A percentile compares a stretch with the other conserved stretches of the same genome.
Conservation (phyloP, 2,888 invertebrate genomes). For the Ditula angustiorana region DNA sequence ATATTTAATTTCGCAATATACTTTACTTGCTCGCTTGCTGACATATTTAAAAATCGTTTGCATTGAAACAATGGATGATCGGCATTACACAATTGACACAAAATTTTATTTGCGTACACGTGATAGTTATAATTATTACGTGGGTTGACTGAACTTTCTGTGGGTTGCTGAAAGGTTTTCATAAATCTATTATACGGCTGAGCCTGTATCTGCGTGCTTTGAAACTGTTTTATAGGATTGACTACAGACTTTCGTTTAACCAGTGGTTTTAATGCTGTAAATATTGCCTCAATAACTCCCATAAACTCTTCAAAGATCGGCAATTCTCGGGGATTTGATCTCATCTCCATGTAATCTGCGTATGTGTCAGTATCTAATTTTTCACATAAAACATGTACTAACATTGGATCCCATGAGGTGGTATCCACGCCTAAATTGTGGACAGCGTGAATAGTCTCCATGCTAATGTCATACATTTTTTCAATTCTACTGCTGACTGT, state of each 20-base stretch:
- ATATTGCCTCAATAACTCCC: no score
- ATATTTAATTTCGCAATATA: slow-evolving; percentile 29
- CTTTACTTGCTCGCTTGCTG: slow-evolving; percentile 23
- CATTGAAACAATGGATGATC: slow-evolving; percentile 35
- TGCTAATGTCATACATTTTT: no score
- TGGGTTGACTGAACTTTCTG: no score
- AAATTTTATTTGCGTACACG: neutral
- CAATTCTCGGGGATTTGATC: neutral
- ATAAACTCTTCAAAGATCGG: neutral
- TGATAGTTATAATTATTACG: no score
- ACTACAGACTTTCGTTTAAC: no score
- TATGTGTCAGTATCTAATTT: slow-evolving; percentile 29
- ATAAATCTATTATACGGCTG: neutral
- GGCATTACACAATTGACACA: slow-evolving; percentile 33
- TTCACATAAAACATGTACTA: slow-evolving; percentile 36
- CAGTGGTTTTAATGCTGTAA: no score
- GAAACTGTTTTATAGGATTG: neutral
- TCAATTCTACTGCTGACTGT: no score
- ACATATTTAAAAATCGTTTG: slow-evolving; percentile 28
- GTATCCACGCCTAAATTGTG: slow-evolving; percentile 43
- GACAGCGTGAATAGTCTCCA: no score
- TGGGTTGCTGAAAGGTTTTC: no score
- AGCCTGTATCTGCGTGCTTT: neutral
- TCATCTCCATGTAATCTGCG: neutral
- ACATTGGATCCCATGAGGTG: slow-evolving; percentile 39